Percentiles rank a stretch among this genome's conserved stretches.
phyloP scores from a whole-genome alignment of 2,797 vertebrate genomes.

The Vespertilio murinus region DNA sequence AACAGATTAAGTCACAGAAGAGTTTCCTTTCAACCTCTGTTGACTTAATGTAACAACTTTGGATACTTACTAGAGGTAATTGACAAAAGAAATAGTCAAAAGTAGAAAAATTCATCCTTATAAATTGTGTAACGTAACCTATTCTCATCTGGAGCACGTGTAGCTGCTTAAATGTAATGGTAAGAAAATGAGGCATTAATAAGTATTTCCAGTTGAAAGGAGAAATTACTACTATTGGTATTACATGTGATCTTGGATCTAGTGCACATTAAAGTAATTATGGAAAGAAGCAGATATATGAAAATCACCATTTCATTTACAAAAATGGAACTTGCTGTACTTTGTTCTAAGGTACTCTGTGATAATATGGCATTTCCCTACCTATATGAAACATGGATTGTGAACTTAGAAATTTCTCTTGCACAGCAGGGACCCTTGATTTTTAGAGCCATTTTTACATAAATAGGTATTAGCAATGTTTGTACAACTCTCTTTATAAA shows the following conservation, averaged over 20 bases:
- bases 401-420: constrained; percentile 37
- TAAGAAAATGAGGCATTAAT: background rate
- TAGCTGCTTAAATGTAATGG: background rate
- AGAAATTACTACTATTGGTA: background rate
- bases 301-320: background rate
- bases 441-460: constrained; percentile 52
- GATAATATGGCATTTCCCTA: background rate
- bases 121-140: background rate
- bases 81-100: background rate
- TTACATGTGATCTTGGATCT: background rate
- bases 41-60: background rate
- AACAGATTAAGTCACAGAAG: background rate
- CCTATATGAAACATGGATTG: background rate
- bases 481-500: background rate
- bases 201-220: background rate
- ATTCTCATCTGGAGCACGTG: background rate
- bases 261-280: background rate
- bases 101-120: background rate
- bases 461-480: background rate
- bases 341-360: background rate
- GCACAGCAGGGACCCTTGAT: background rate
- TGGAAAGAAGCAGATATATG: background rate
- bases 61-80: background rate
- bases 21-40: background rate
- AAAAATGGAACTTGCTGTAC: background rate